Percentiles rank a stretch among this genome's conserved stretches.
Evolutionary conservation across 2,888 invertebrate genomes (phyloP).

Genomic region (Agrotis ipsilon): DNA sequence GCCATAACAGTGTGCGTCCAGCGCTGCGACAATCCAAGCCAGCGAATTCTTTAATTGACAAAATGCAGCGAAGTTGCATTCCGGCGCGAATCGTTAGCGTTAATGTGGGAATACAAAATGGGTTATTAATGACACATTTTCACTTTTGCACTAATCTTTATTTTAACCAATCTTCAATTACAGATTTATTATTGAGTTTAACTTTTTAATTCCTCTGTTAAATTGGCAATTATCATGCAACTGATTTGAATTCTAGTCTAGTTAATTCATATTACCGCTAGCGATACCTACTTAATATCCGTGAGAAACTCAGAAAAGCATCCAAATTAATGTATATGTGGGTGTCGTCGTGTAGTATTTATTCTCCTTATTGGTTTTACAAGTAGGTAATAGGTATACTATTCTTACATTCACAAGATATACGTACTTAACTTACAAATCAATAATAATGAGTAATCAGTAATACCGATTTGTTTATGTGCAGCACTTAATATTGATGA

Average conservation of each 20-base stretch:
- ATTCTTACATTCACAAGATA: not conserved
- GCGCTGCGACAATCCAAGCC: constrained; percentile 79
- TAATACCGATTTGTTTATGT: not conserved
- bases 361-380: not conserved
- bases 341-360: not conserved
- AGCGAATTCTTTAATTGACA: constrained; percentile 88
- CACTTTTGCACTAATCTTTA: constrained; percentile 54
- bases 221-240: not conserved
- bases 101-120: constrained; percentile 83
- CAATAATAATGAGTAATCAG: not conserved
- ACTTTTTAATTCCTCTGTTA: constrained; percentile 4
- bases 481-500: not conserved
- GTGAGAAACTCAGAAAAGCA: not conserved
- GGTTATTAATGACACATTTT: constrained; percentile 71
- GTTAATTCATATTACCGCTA: not conserved
- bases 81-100: constrained; percentile 82
- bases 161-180: constrained; percentile 21
- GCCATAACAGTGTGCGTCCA: constrained; percentile 84
- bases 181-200: not conserved
- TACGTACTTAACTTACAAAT: not conserved
- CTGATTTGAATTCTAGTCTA: not conserved
- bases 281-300: not conserved
- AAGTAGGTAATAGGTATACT: too few species aligned
- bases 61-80: constrained; percentile 85
- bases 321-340: not conserved